Conservation (phyloP, 2,113 vertebrate species). For the Nothoprocta pentlandii region DNA sequence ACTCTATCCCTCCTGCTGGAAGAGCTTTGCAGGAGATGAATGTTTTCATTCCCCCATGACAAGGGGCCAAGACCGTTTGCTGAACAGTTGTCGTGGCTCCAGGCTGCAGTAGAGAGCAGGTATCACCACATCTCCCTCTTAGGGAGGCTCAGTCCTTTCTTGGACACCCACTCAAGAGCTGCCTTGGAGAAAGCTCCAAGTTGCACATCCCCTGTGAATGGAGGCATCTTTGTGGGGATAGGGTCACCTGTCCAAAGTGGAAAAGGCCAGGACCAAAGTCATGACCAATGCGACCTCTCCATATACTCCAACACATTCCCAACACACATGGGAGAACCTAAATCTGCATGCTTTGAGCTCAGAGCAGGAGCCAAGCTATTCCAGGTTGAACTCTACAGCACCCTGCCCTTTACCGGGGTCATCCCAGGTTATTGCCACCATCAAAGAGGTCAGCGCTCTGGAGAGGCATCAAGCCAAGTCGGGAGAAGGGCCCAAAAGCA, state of each 20-base stretch:
- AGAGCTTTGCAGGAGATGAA: not conserved
- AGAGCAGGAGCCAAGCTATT: not conserved
- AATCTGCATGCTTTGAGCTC: accelerated
- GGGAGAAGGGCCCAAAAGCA: not conserved
- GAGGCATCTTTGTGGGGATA: not conserved
- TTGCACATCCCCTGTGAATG: not conserved
- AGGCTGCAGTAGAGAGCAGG: not conserved
- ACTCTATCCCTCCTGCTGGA: not conserved
- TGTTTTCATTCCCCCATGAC: not conserved
- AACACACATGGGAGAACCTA: not conserved
- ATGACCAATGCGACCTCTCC: not conserved
- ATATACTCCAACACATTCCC: accelerated
- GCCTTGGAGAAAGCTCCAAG: not conserved
- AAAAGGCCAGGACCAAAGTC: not conserved
- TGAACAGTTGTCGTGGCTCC: not conserved
- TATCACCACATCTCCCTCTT: not conserved
- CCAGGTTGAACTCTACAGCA: not conserved
- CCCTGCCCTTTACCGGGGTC: not conserved
- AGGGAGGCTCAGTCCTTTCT: not conserved
- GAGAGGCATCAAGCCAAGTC: not conserved
- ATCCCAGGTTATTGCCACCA: not conserved
- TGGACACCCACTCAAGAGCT: too few relatives aligned
- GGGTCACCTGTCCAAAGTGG: not conserved
- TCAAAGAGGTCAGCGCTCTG: not conserved
- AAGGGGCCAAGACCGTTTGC: not conserved